Evolutionary conservation across 2,888 invertebrate species (phyloP).

Genomic region (Drosophila flavopinicola): DNA sequence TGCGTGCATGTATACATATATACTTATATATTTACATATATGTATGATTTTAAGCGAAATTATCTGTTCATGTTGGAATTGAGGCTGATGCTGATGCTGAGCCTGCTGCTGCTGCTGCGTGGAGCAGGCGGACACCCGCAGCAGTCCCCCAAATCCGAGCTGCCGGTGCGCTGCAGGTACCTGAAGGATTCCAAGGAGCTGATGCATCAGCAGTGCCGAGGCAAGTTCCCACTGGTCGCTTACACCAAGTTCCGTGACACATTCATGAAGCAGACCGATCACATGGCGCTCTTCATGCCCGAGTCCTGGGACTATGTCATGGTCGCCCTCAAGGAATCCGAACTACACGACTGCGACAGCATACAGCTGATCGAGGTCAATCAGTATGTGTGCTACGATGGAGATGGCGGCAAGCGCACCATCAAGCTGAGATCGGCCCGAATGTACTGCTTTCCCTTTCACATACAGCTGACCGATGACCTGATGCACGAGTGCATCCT

Average conservation of each 20-base stretch:
- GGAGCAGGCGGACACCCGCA: background rate
- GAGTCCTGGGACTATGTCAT: conserved; percentile 22
- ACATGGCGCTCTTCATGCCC: conserved; percentile 50
- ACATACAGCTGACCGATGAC: conserved; percentile 60
- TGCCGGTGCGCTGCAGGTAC: conserved; percentile 51
- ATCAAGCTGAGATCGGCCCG: conserved; percentile 21
- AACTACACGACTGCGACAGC: conserved; percentile 40
- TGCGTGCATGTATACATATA: background rate
- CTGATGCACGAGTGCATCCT: conserved; percentile 49
- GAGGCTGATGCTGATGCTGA: conserved; percentile 1
- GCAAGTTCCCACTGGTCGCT: conserved; percentile 47
- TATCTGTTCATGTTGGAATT: conserved; percentile 26
- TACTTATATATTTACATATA: background rate
- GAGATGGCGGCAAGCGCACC: background rate
- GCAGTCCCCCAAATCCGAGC: background rate
- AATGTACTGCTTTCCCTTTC: conserved; percentile 63
- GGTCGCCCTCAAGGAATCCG: conserved; percentile 45
- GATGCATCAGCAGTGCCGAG: conserved; percentile 37
- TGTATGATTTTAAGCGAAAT: conserved; percentile 23
- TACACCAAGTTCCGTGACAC: conserved; percentile 60
- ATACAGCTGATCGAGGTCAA: conserved; percentile 27
- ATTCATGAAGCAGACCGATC: conserved; percentile 50
- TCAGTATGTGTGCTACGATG: conserved; percentile 37
- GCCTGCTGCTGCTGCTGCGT: background rate
- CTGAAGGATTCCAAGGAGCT: conserved; percentile 9